Base-by-base conservation (phyloP, 2,113 vertebrate species). In the Cyphomyrus discorhynchus region DNA sequence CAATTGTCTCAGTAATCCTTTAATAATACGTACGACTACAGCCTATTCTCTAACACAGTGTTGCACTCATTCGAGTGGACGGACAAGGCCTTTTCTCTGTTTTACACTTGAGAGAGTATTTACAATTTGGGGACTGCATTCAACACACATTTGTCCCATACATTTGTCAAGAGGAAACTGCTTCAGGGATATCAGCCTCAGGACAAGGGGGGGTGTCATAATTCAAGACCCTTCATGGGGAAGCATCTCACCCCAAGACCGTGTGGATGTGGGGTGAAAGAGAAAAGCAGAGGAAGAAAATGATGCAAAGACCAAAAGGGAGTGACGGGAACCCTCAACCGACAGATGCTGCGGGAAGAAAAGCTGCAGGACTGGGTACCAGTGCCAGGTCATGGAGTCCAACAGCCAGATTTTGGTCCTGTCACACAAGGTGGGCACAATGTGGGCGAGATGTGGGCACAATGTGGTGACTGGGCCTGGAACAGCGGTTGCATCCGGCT, bases 401-500 rank as follows among this genome's bases (percentile, higher is more conserved):
- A 47, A 46, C 42, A 2, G 24, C 45, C 39, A 84, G 82, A 47
- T 84, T 84, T 47, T 10, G 19, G 82, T 84, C 45, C 45, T 47
- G 82, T 84, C 39, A 24, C 47, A 35, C 35, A 80, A 80, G 31
- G 70, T 77, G 70, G 62, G 62, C 77, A 82, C 5, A 15, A 42
- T 80, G 31, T 80, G 74, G 74, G 35, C 1, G 2, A 5, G 35
- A 42, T 42, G 74, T 35, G 35, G 77, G 77, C 15, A 74, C 66
- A 39, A 46, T 83, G 80, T n/a, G 82, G 82, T 2, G 19, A 47
- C 11, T 3, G 19, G 17, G 82, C 45, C 45, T 47, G 45, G 82
- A 84, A 24, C 82, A 84, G 82, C 82, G 82, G 82, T 84, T 84
- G 42, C 82, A 84, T 84, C 82, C 82, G 24, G 82, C 45, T 84